These are phyloP conservation scores for Anthoscopus minutus DNA, from an alignment of 2,113 vertebrate species.

Conservation along the genomic window DNA sequence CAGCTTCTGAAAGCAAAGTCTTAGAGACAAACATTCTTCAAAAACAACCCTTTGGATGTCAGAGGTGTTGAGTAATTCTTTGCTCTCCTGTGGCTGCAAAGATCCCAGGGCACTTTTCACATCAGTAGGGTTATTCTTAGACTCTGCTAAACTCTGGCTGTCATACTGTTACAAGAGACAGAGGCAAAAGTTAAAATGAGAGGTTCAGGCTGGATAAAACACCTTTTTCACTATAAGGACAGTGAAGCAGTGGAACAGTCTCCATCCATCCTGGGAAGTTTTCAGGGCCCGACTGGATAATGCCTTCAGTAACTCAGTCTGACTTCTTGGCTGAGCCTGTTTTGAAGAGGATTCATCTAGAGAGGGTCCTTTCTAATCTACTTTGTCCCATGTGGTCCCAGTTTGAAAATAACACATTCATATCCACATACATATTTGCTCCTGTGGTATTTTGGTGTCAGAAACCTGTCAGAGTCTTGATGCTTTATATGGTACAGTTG, in stretches of 20 bases:
- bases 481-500: neutral
- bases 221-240: neutral
- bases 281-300: neutral
- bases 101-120: neutral
- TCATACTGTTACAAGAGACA: neutral
- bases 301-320: neutral
- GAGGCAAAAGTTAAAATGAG: neutral
- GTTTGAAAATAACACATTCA: neutral
- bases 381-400: neutral
- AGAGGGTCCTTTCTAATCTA: neutral
- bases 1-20: constrained; percentile 22
- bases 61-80: neutral
- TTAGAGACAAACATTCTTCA: neutral
- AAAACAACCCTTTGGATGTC: neutral
- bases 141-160: neutral
- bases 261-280: neutral
- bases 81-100: neutral
- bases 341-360: neutral
- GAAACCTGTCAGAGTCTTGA: neutral
- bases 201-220: neutral
- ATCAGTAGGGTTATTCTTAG: neutral
- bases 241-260: neutral
- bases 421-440: neutral
- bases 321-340: neutral
- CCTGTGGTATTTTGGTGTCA: neutral